Percentiles rank a stretch among this genome's conserved stretches.
Evolutionary conservation across 2,888 invertebrate species (phyloP).

Genomic region (Macrosiphum euphorbiae): DNA sequence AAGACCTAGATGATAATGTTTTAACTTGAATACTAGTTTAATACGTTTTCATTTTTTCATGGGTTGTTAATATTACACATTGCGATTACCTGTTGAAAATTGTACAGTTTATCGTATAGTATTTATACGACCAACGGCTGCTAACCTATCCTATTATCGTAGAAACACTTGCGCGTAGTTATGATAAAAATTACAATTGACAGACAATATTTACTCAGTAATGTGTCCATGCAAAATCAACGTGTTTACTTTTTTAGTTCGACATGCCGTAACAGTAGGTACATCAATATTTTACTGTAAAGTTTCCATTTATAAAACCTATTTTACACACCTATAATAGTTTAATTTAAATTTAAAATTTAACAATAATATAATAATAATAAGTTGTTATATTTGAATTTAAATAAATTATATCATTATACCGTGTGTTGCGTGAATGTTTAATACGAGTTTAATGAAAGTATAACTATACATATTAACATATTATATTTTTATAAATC

Average conservation of each 20-base stretch:
- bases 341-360: neutral
- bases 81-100: neutral
- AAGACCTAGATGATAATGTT: neutral
- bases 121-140: neutral
- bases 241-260: conserved; percentile 34
- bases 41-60: neutral
- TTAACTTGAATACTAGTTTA: neutral
- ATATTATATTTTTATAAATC: neutral
- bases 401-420: neutral
- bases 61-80: neutral
- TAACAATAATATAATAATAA: neutral
- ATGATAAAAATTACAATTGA: conserved; percentile 32
- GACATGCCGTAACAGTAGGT: neutral
- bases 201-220: conserved; percentile 38
- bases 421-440: neutral
- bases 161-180: conserved; percentile 45
- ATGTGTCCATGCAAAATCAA: conserved; percentile 39
- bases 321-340: neutral
- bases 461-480: neutral
- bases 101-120: neutral
- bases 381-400: neutral
- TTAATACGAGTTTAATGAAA: neutral
- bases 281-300: neutral
- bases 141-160: neutral
- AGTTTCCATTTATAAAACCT: neutral